Evolutionary conservation across 1,140 invertebrate species (phyloP), one percentile per base, ranked within the genome.

Genomic region (Scaptomyza hsui): DNA sequence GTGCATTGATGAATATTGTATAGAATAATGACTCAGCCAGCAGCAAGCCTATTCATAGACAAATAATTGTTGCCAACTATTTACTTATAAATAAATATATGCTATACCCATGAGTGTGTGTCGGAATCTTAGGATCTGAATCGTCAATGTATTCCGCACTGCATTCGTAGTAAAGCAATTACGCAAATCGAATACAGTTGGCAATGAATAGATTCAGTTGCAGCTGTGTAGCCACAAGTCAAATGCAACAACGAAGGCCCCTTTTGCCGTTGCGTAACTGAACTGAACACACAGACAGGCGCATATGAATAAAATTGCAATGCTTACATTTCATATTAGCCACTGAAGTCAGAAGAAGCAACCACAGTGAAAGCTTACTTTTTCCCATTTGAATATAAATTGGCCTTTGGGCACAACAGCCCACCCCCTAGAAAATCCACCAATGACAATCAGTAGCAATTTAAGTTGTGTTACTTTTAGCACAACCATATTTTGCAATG

Each of bases 331-430:
- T 32, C 16, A 24, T 47, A 63, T 55, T 63, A 55, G 59, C 32
- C 60, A 49, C 51, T 41, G 26, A 62, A 62, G 37, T 32, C 16
- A n/a, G 3, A 37, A 45, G 48, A 12, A 12, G 12, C 24, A 47
- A 64, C 51, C 51, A 39, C 32, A 57, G 32, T 9, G 26, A 24
- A 7, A 62, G 49, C 52, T 53, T 29, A 45, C 26, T 42, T 47
- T 64, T 59, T 29, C 19, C 44, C 56, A 78, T 78, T 78, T 78
- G 60, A 63, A 78, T 78, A 63, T 63, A 74, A 78, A 73, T 78
- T 63, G 42, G n/a, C 47, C 29, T 41, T 16, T 35, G 55, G 68
- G 52, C 60, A 21, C 67, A 37, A 19, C 42, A 41, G 32, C 55
- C 13, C 24, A 6, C 35, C 24, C 24, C 4, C 24, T 4, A 24